Evolutionary conservation across 1,140 invertebrate species (phyloP).

Genomic region (Drosophila carrolli): DNA sequence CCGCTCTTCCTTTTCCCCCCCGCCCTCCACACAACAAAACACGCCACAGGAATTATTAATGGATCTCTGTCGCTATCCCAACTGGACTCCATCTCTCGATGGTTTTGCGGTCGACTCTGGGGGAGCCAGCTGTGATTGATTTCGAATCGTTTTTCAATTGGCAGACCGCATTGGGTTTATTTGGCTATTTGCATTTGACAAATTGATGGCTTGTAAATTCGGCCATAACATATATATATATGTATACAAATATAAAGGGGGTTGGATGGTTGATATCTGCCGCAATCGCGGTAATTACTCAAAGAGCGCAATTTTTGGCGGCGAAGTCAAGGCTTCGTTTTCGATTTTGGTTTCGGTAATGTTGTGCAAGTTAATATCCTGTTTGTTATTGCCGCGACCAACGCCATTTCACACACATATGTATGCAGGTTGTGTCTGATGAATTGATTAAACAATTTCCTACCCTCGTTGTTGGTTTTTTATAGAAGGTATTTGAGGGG

Average conservation of each 20-base stretch:
- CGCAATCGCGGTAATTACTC: slow-evolving; percentile 68
- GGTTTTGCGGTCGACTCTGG: slow-evolving; percentile 23
- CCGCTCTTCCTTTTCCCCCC: neutral
- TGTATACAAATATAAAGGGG: neutral
- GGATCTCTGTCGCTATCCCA: slow-evolving; percentile 55
- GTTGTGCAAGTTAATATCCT: slow-evolving; percentile 81
- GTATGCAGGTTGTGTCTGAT: slow-evolving; percentile 63
- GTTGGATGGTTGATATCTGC: slow-evolving; percentile 4
- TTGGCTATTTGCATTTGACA: slow-evolving; percentile 82
- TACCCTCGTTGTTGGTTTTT: slow-evolving; percentile 57
- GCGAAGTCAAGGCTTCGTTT: slow-evolving; percentile 7
- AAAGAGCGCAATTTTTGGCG: slow-evolving; percentile 64
- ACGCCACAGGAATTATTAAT: slow-evolving; percentile 82
- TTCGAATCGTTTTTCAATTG: slow-evolving; percentile 84
- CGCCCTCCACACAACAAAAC: slow-evolving; percentile 57
- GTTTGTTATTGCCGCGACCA: slow-evolving; percentile 76
- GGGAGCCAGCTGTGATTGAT: slow-evolving; percentile 76
- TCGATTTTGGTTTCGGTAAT: slow-evolving; percentile 42
- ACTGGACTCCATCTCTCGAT: slow-evolving; percentile 26
- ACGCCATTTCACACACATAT: slow-evolving; percentile 49
- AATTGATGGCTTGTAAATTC: slow-evolving; percentile 82
- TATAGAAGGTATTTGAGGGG: neutral
- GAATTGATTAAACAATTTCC: slow-evolving; percentile 83
- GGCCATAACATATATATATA: slow-evolving; percentile 50
- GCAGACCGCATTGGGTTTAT: slow-evolving; percentile 69